Evolutionary conservation across 2,888 invertebrate species (phyloP).

Genomic region (Parnassius apollo): DNA sequence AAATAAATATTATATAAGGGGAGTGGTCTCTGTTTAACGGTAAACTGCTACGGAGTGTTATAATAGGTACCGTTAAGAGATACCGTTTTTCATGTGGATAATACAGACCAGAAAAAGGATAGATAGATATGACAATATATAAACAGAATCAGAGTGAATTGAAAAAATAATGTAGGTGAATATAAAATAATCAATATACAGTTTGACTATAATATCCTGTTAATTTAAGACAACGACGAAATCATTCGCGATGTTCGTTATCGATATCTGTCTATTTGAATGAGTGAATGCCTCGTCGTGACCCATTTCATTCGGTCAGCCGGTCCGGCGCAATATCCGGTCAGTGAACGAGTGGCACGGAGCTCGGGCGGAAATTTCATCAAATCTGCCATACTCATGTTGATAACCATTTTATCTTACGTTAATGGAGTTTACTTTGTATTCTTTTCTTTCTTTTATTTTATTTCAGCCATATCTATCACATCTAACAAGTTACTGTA

Average conservation of each 20-base stretch:
- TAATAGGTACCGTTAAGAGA: not conserved
- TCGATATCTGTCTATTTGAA: conserved; percentile 30
- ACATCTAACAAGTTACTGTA: not conserved
- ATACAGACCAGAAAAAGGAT: not conserved
- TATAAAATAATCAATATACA: not conserved
- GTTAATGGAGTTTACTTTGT: conserved; percentile 33
- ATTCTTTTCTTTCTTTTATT: conserved; percentile 1
- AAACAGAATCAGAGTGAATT: not conserved
- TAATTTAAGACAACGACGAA: not conserved
- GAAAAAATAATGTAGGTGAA: not conserved
- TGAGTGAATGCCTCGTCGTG: conserved; percentile 34
- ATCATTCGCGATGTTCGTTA: conserved; percentile 4
- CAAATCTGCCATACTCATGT: conserved; percentile 42
- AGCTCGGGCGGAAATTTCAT: conserved; percentile 43
- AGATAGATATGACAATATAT: not conserved
- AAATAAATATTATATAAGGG: no score
- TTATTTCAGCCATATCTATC: conserved; percentile 1
- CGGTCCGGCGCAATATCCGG: conserved; percentile 44
- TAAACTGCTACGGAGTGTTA: not conserved
- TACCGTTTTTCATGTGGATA: not conserved
- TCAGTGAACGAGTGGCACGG: conserved; percentile 40
- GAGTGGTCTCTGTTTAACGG: no score
- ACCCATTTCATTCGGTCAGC: conserved; percentile 41
- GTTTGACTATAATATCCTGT: not conserved
- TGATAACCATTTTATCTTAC: conserved; percentile 38